Conservation (phyloP, 92 coral and sea anemone genomes). For the Siderastrea radians region DNA sequence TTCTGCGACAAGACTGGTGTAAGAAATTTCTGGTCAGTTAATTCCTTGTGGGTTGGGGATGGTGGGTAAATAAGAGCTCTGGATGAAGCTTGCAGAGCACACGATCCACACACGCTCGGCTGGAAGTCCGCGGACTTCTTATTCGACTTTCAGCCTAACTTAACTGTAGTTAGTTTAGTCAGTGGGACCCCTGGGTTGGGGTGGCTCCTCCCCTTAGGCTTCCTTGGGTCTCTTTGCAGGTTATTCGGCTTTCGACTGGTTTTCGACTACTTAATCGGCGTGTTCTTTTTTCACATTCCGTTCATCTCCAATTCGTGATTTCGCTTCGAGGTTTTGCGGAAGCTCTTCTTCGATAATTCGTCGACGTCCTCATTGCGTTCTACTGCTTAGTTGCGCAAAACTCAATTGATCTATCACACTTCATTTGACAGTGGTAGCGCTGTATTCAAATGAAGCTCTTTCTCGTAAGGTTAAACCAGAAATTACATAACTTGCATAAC, state of each 20-base stretch:
- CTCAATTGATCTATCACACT: background rate
- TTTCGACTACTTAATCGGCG: background rate
- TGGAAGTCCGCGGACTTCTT: background rate
- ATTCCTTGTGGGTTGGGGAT: too few relatives aligned
- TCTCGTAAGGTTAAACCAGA: background rate
- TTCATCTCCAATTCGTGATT: background rate
- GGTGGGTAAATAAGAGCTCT: too few relatives aligned
- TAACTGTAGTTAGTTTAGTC: background rate
- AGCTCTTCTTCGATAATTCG: background rate
- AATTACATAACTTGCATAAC: background rate
- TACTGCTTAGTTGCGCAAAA: background rate
- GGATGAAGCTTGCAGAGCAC: too few relatives aligned
- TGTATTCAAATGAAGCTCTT: background rate
- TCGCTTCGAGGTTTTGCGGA: background rate
- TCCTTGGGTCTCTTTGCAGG: background rate
- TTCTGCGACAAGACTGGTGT: too few relatives aligned
- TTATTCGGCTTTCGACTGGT: background rate
- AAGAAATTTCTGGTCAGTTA: too few relatives aligned
- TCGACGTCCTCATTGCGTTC: background rate
- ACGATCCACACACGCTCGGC: background rate
- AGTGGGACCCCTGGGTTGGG: background rate
- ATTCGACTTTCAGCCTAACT: too few relatives aligned
- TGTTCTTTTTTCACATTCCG: background rate
- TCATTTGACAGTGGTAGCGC: background rate
- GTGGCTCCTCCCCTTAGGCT: conserved; percentile 2